Evolutionary conservation across 2,888 invertebrate genomes (phyloP), one percentile per base, ranked within the genome.

Genomic region (Diachrysia chrysitis): DNA sequence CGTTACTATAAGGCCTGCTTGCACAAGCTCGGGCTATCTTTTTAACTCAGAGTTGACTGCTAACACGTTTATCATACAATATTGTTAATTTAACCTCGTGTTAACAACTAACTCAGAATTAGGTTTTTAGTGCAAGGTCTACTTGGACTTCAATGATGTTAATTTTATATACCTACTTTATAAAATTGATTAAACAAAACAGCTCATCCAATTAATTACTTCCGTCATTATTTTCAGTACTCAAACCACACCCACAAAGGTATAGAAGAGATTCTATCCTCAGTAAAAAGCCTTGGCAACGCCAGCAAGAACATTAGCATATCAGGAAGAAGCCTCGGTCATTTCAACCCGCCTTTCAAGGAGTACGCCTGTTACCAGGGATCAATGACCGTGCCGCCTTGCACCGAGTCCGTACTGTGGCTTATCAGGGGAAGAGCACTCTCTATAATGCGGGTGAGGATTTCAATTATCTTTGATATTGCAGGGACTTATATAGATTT

Each of bases 331-430:
- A 83, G 92, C 0, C 69, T 94, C 7, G 73, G 70, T 0, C 79
- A 71, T 63, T 93, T 90, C 68, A 86, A 73, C 56, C 92, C 93
- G 0, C 89, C 90, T 0, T 88, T 94, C 69, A 84, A 84, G 56
- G 83, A 89, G 58, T 93, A 93, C 58, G 93, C 84, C 0, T 85
- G 85, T 53, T 94, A 94, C 69, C 90, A 93, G 12, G 94, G 94
- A 0, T 94, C 94, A 0, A 59, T 93, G 63, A 87, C 92, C 0
- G 53, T 71, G 0, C 94, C 94, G 1, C 94, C 94, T 0, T 94
- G 94, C 64, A 89, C 89, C 0, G 92, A 94, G 63, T 76, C 90
- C 0, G 92, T 93, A 0, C 63, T 92, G 29, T 94, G 94, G 94
- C 62, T 94, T 1, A 71, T 94, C 2, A 86, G 93, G 59, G 91